Evolutionary conservation across 2,797 vertebrate species (phyloP).

Genomic region (Lithobates pipiens): DNA sequence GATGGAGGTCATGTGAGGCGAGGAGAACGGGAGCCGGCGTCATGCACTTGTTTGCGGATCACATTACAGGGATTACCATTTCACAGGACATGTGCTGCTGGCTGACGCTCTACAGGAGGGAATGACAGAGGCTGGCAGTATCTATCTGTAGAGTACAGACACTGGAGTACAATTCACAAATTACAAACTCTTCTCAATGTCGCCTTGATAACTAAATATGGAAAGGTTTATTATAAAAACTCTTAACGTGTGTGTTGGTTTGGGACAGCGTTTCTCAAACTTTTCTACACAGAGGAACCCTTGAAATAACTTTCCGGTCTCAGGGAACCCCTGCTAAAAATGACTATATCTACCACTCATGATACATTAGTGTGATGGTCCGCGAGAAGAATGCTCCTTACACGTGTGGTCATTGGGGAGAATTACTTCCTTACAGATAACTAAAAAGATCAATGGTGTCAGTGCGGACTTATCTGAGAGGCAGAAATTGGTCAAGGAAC

Average conservation of each 20-base stretch:
- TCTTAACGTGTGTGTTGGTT: background rate
- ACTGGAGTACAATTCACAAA: background rate
- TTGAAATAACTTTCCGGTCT: no score
- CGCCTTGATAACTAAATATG: background rate
- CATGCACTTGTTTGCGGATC: constrained; percentile 45
- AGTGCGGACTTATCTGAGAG: no score
- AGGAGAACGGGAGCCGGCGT: constrained; percentile 29
- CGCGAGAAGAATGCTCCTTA: no score
- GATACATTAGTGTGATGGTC: no score
- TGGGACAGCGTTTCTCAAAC: background rate
- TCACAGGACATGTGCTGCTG: constrained; percentile 39
- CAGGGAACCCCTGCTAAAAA: no score
- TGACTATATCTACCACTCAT: no score
- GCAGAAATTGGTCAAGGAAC: no score
- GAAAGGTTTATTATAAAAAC: background rate
- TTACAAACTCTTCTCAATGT: background rate
- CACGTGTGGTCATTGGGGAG: no score
- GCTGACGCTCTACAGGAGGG: background rate
- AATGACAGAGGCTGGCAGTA: background rate
- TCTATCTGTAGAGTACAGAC: background rate
- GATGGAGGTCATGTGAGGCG: constrained; percentile 46
- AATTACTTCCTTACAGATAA: no score
- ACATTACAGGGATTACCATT: constrained; percentile 52
- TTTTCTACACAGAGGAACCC: no score
- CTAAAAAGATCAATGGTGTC: no score